Conservation (phyloP, 1,140 invertebrate genomes). For the Drosophila arawakana region DNA sequence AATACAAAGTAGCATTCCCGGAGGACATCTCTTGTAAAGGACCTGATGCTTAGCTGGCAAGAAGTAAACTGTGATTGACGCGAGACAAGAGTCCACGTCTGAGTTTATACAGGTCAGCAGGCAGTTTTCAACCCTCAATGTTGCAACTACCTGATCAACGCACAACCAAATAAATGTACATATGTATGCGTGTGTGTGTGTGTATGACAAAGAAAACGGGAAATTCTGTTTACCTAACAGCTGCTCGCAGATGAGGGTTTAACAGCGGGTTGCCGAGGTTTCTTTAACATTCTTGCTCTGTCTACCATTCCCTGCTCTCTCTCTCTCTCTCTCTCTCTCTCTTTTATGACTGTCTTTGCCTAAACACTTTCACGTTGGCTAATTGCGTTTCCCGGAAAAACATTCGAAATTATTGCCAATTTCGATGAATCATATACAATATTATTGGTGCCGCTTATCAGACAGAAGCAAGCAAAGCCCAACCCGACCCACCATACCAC, state of each 20-base stretch:
- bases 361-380: neutral
- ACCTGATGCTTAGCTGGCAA: constrained; percentile 58
- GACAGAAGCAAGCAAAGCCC: constrained; percentile 3
- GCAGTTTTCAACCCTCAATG: constrained; percentile 56
- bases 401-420: neutral
- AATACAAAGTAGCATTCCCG: constrained; percentile 57
- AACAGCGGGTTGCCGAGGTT: constrained; percentile 25
- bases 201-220: constrained; percentile 30
- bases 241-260: constrained; percentile 49
- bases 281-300: neutral
- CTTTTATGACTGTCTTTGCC: constrained; percentile 9
- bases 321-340: constrained; percentile 9
- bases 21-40: constrained; percentile 56
- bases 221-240: constrained; percentile 44
- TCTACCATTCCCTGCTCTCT: neutral
- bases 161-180: neutral
- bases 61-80: constrained; percentile 66
- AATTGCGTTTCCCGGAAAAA: constrained; percentile 24
- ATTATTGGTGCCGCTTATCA: constrained; percentile 20
- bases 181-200: neutral
- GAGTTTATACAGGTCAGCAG: constrained; percentile 29
- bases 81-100: constrained; percentile 30
- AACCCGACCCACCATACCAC: neutral
- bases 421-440: constrained; percentile 30
- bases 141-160: constrained; percentile 54